phyloP scores from a whole-genome alignment of 1,140 invertebrate genomes.

The Anastrepha obliqua region DNA sequence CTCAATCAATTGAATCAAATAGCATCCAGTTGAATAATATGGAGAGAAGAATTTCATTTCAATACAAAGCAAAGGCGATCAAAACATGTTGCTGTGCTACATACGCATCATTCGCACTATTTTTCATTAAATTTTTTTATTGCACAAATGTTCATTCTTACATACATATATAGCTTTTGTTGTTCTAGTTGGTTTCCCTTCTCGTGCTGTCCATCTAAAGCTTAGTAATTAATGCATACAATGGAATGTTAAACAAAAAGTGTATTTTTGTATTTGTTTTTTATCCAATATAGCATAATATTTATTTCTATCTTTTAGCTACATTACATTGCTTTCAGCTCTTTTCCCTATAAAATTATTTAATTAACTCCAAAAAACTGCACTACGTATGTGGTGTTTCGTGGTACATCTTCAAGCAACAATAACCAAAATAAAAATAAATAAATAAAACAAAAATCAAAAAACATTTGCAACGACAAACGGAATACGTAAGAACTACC shows the following conservation, averaged over 20 bases:
- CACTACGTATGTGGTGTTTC: neutral
- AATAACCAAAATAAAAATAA: neutral
- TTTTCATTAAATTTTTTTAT: conserved; percentile 1
- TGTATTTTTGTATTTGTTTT: neutral
- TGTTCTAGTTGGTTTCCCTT: neutral
- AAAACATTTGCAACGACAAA: conserved; percentile 33
- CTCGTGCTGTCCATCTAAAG: neutral
- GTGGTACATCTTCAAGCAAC: neutral
- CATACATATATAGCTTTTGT: neutral
- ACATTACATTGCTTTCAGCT: neutral
- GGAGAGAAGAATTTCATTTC: neutral
- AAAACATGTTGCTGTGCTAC: neutral
- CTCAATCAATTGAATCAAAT: neutral
- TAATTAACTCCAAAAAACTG: neutral
- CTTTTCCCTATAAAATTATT: neutral
- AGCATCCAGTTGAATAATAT: neutral
- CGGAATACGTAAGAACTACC: conserved; percentile 45
- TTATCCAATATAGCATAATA: neutral
- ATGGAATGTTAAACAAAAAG: neutral
- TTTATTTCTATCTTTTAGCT: neutral
- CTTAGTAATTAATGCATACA: neutral
- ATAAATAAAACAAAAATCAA: conserved; percentile 2
- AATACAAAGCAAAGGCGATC: neutral
- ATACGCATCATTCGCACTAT: neutral
- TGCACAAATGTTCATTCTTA: conserved; percentile 20